Base-by-base conservation (phyloP, 1,140 invertebrate genomes). In the Armadillidium nasatum region DNA sequence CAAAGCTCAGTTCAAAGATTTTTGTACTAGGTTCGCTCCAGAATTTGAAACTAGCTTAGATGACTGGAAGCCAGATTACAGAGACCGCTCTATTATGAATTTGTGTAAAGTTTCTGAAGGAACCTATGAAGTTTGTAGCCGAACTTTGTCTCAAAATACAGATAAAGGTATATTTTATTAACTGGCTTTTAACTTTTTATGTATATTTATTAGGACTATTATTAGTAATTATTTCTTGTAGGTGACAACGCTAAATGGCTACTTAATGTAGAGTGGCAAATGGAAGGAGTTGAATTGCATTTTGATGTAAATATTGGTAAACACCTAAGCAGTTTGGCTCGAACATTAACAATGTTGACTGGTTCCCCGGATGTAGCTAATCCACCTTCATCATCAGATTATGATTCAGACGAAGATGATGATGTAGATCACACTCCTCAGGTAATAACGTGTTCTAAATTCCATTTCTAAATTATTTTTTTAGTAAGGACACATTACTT, bases 261-360 rank as follows among this genome's bases (percentile, higher is more conserved):
- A 79, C 86, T 99, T 43, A 98, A 98, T 85, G 94, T 99, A 0
- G 92, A 95, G 80, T 98, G 96, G 95, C 92, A 98, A 86, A 99
- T 99, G 97, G 94, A 98, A 87, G 97, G 97, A 74, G 95, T 98
- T 19, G 96, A 98, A 83, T 96, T 98, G 75, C 94, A 98, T 85
- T 86, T 98, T 69, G 96, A 98, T 84, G 94, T 95, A 0, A 96
- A 93, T 83, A 94, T 98, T 33, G 97, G 97, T 44, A 97, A 98
- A 84, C 94, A 97, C 83, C 85, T 98, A 19, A 95, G 94, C 2
- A 91, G 94, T 2, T 86, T 99, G 21, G 95, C 95, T 0, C 93
- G 96, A 83, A 99, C 97, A 0, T 87, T 99, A 13, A 99, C 97
- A 0, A 94, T 94, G 87, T 85, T 99, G 43, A 95, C 96, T 1